These are phyloP conservation scores for Podarcis raffonei DNA, from an alignment of 2,113 vertebrate species.

Conservation along the genomic window DNA sequence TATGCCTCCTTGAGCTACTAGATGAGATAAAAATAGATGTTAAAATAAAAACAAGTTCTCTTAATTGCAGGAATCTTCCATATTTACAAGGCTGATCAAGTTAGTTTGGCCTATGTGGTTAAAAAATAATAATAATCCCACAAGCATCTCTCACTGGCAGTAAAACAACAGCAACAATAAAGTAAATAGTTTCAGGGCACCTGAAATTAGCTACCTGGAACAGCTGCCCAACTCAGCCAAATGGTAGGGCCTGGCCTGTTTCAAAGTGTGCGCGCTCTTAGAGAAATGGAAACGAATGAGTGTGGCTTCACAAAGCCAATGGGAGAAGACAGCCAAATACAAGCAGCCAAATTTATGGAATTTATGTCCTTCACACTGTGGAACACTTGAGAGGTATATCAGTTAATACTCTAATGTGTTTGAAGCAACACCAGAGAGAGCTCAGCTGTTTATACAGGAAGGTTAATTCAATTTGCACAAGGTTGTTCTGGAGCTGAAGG, in stretches of 20 bases:
- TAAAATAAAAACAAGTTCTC: background rate
- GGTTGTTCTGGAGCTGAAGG: slow-evolving; percentile 37
- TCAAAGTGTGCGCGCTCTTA: background rate
- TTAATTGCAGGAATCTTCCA: background rate
- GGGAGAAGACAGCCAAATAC: background rate
- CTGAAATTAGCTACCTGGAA: background rate
- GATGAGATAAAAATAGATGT: no score
- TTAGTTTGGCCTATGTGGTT: no score
- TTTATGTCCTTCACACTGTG: background rate
- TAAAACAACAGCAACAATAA: no score
- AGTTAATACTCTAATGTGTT: background rate
- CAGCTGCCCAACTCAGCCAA: background rate
- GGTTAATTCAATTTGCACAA: slow-evolving; percentile 58
- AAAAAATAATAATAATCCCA: no score
- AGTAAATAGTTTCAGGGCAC: no score
- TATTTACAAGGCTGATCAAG: background rate
- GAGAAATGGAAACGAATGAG: background rate
- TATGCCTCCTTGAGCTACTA: no score
- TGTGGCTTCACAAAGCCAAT: background rate
- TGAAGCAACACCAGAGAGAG: slow-evolving; percentile 4
- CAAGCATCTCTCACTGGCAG: no score
- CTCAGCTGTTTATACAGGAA: slow-evolving; percentile 66
- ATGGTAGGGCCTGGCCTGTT: background rate
- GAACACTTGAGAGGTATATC: background rate
- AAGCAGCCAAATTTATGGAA: background rate